Conservation (phyloP, 2,888 invertebrate species). For the Gari tellinella region DNA sequence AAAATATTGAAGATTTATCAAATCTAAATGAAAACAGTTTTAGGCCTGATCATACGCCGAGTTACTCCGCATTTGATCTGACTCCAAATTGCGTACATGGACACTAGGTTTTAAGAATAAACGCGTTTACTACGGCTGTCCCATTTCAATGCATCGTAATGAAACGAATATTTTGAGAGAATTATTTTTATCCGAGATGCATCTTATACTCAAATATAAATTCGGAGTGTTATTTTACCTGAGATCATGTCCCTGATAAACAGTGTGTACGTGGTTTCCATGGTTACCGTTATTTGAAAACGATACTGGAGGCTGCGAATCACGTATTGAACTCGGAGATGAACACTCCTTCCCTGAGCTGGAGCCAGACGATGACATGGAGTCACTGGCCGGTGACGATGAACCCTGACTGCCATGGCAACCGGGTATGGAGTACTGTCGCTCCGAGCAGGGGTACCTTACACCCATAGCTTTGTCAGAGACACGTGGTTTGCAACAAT, state of each 20-base stretch:
- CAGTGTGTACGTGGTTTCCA: conserved; percentile 10
- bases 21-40: too few species aligned
- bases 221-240: conserved; percentile 28
- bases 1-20: too few species aligned
- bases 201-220: too few species aligned
- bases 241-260: conserved; percentile 47
- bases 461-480: conserved; percentile 29
- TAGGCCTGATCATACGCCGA: too few species aligned
- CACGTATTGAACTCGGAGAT: conserved; percentile 25
- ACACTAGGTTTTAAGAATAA: too few species aligned
- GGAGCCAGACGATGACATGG: conserved; percentile 61
- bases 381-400: conserved; percentile 54
- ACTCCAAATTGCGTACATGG: too few species aligned
- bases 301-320: background rate
- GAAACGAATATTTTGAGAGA: too few species aligned
- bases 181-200: too few species aligned
- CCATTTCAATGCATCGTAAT: too few species aligned
- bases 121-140: too few species aligned
- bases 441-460: conserved; percentile 49
- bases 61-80: too few species aligned
- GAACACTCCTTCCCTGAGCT: conserved; percentile 41
- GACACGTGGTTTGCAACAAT: conserved; percentile 56
- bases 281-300: background rate
- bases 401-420: conserved; percentile 59
- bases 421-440: conserved; percentile 26